A percentile compares a stretch with the other conserved stretches of the same genome.
Evolutionary conservation across 2,113 vertebrate genomes (phyloP).

Genomic region (Pteropus alecto): DNA sequence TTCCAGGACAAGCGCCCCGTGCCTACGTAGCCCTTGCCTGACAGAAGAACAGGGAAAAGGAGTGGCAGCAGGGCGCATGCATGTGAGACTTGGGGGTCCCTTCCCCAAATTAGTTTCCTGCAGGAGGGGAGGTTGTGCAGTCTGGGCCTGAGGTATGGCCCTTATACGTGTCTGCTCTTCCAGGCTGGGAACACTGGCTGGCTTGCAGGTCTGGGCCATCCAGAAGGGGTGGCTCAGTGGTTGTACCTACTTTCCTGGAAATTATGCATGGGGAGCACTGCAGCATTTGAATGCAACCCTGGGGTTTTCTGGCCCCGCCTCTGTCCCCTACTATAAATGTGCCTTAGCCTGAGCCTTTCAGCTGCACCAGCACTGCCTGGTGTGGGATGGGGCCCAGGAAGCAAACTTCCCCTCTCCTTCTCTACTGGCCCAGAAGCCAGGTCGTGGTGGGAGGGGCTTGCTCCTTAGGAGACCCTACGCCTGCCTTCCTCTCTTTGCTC

Average conservation of each 20-base stretch:
- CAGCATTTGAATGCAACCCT: background rate
- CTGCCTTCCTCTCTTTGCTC: slow-evolving; percentile 48
- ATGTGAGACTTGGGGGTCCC: background rate
- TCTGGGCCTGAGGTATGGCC: background rate
- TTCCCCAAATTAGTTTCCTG: background rate
- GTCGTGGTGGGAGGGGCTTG: background rate
- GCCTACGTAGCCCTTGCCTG: slow-evolving; percentile 81
- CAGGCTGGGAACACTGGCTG: background rate
- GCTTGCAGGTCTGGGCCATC: background rate
- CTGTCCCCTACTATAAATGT: background rate
- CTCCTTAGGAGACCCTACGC: background rate
- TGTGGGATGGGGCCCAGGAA: background rate
- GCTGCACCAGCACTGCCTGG: background rate
- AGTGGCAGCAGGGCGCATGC: background rate
- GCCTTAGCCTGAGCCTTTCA: slow-evolving; percentile 53
- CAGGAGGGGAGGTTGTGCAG: background rate
- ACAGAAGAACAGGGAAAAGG: no score
- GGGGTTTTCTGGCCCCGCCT: background rate
- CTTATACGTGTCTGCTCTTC: no score
- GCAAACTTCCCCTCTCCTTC: background rate
- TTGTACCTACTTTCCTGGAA: background rate
- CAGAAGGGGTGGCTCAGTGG: background rate
- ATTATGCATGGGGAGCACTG: background rate
- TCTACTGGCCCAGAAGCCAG: background rate
- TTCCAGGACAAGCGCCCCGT: slow-evolving; percentile 89